Conservation (phyloP, 2,797 vertebrate species). For the Bradypus variegatus region DNA sequence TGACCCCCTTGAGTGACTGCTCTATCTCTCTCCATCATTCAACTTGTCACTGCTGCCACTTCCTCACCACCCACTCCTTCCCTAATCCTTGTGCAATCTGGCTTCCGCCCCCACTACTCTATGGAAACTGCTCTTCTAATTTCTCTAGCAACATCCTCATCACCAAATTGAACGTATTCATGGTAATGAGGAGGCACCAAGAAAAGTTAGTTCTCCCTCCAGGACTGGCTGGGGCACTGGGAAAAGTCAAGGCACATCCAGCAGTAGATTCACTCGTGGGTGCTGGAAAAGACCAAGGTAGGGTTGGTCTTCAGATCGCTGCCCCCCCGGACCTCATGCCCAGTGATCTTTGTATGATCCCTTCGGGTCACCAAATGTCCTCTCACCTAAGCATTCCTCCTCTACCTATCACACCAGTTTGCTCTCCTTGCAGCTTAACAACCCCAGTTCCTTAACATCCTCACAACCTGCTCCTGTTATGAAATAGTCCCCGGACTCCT, state of each 20-base stretch:
- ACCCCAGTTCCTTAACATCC: background rate
- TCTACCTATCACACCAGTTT: background rate
- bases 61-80: slow-evolving; percentile 67
- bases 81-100: slow-evolving; percentile 64
- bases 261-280: background rate
- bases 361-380: background rate
- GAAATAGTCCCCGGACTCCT: background rate
- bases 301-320: background rate
- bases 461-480: background rate
- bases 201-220: background rate
- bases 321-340: background rate
- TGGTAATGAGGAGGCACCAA: slow-evolving; percentile 27
- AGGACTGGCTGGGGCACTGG: background rate
- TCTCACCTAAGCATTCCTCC: background rate
- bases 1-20: slow-evolving; percentile 66
- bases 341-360: background rate
- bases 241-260: background rate
- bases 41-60: slow-evolving; percentile 65
- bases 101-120: slow-evolving; percentile 63
- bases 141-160: slow-evolving; percentile 44
- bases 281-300: background rate
- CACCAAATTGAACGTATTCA: slow-evolving; percentile 33
- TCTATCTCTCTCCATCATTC: slow-evolving; percentile 61
- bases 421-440: background rate
- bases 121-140: slow-evolving; percentile 67